phyloP scores from a whole-genome alignment of 2,888 invertebrate genomes.

The Dasypolia templi region DNA sequence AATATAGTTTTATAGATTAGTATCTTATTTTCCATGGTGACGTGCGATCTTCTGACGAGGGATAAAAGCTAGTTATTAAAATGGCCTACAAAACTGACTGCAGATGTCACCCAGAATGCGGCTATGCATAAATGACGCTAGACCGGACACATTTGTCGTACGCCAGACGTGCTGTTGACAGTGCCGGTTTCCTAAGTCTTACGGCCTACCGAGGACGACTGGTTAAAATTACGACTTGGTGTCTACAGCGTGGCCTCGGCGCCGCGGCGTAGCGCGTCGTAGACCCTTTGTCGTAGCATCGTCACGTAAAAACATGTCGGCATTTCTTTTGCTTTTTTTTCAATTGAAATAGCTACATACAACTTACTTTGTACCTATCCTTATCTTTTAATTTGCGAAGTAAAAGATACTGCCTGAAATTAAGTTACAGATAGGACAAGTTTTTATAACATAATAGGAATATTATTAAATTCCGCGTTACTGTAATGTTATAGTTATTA shows the following conservation, averaged over 20 bases:
- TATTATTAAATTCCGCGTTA: background rate
- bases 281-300: background rate
- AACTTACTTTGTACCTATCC: background rate
- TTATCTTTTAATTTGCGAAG: background rate
- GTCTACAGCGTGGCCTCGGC: background rate
- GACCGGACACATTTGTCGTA: slow-evolving; percentile 51
- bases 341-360: background rate
- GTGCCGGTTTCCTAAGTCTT: slow-evolving; percentile 25
- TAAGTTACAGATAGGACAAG: background rate
- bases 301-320: background rate
- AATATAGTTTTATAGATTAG: too few species aligned
- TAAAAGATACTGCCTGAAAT: background rate
- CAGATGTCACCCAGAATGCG: slow-evolving; percentile 27
- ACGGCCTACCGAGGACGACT: slow-evolving; percentile 8
- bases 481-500: background rate
- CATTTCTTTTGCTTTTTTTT: background rate
- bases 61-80: background rate
- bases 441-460: background rate
- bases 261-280: background rate
- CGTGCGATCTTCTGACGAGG: too few species aligned
- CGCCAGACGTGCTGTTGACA: slow-evolving; percentile 39
- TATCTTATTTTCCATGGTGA: too few species aligned
- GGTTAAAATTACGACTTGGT: slow-evolving; percentile 19
- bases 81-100: slow-evolving; percentile 12
- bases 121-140: slow-evolving; percentile 44